phyloP scores from a whole-genome alignment of 2,888 invertebrate species.

The Ormyrus labotus region DNA sequence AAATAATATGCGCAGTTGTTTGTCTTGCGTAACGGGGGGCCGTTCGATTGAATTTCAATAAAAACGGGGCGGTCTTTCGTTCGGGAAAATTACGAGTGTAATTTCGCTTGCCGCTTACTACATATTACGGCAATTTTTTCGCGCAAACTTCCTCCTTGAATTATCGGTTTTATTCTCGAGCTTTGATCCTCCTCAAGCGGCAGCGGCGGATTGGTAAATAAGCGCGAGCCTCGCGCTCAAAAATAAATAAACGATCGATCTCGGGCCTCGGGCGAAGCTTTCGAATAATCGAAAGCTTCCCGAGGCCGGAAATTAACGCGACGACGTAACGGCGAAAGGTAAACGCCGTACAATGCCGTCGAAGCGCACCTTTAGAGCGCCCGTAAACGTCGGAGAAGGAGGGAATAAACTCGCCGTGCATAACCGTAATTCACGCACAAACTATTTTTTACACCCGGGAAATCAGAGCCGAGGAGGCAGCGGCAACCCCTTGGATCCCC shows the following conservation, averaged over 20 bases:
- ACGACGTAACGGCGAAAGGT: neutral
- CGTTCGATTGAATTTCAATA: too few species aligned
- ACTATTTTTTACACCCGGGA: too few species aligned
- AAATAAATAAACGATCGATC: constrained; percentile 6
- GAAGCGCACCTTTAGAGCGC: constrained; percentile 19
- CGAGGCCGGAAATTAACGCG: constrained; percentile 13
- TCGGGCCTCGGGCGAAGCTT: neutral
- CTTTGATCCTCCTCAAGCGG: neutral
- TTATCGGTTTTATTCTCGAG: neutral
- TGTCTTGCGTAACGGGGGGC: too few species aligned
- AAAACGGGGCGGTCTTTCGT: too few species aligned
- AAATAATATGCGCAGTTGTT: too few species aligned
- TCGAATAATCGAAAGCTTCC: constrained; percentile 36
- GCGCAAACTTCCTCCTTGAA: too few species aligned
- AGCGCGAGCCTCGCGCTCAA: neutral
- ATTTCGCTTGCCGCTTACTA: too few species aligned
- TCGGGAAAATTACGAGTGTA: too few species aligned
- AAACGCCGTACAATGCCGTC: neutral
- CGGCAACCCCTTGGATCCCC: too few species aligned
- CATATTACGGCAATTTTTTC: too few species aligned
- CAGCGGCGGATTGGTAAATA: neutral
- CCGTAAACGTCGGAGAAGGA: constrained; percentile 23
- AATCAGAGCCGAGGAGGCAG: too few species aligned
- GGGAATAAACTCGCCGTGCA: neutral
- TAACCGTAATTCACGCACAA: neutral